Conservation (phyloP, 2,113 vertebrate species). For the Halcyon senegalensis region DNA sequence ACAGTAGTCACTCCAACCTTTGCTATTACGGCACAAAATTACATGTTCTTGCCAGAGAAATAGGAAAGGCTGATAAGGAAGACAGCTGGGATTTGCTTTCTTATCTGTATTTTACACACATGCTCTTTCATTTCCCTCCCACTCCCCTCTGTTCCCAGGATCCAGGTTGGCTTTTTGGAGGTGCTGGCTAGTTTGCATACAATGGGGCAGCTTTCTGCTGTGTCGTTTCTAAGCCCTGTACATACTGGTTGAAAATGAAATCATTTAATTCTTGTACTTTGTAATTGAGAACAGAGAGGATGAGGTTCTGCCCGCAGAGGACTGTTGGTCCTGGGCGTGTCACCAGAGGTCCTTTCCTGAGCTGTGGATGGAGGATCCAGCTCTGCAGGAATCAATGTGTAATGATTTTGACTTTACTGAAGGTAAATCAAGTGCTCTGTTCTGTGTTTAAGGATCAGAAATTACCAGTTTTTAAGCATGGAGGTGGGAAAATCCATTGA, state of each 20-base stretch:
- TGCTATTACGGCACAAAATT: slow-evolving; percentile 70
- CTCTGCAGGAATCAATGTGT: not conserved
- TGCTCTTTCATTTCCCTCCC: slow-evolving; percentile 35
- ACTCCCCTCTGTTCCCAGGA: slow-evolving; percentile 16
- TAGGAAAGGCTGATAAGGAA: slow-evolving; percentile 69
- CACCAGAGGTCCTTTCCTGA: not conserved
- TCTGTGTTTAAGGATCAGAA: not conserved
- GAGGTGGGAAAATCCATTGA: not conserved
- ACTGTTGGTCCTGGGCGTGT: not conserved
- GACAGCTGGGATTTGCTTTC: slow-evolving; percentile 72
- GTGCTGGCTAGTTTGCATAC: not conserved
- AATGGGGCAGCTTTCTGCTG: not conserved
- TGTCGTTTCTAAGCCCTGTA: not conserved
- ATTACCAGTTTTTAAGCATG: not conserved
- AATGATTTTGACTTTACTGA: not conserved
- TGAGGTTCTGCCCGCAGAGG: not conserved
- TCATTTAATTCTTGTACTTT: not conserved
- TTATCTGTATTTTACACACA: slow-evolving; percentile 75
- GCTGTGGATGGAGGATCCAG: not conserved
- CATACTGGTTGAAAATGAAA: not conserved
- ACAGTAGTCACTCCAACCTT: slow-evolving; percentile 72
- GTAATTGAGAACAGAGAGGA: not conserved
- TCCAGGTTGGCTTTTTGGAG: slow-evolving; percentile 2
- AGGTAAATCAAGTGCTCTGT: not conserved
- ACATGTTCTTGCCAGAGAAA: slow-evolving; percentile 65